A percentile compares a stretch with the other conserved stretches of the same genome.
phyloP scores from a whole-genome alignment of 2,888 invertebrate species.

The Eupsilia transversa region DNA sequence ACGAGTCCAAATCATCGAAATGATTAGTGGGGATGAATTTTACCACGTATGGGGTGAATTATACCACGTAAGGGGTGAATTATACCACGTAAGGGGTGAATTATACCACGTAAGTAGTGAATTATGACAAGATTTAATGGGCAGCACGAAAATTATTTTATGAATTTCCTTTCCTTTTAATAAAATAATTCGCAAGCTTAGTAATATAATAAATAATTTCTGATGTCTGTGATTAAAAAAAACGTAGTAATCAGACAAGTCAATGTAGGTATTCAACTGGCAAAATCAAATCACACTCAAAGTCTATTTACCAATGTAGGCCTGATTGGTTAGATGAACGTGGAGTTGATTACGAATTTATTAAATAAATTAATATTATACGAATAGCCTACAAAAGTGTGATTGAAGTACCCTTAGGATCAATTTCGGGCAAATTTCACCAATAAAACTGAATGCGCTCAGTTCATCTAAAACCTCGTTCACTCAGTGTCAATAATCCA shows the following conservation, averaged over 20 bases:
- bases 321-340: background rate
- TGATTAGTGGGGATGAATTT: too few species aligned
- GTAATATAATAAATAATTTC: too few species aligned
- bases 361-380: too few species aligned
- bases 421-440: background rate
- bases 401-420: too few species aligned
- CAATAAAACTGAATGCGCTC: background rate
- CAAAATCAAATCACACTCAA: background rate
- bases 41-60: too few species aligned
- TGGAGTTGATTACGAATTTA: background rate
- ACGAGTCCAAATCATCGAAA: background rate
- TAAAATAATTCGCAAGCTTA: too few species aligned
- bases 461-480: background rate
- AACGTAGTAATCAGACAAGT: background rate
- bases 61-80: too few species aligned
- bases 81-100: too few species aligned
- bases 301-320: too few species aligned
- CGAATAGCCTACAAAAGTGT: too few species aligned
- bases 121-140: background rate
- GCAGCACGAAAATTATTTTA: background rate
- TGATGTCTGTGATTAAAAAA: background rate
- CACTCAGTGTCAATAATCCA: background rate
- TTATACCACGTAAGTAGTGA: too few species aligned
- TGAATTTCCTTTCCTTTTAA: too few species aligned
- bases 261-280: background rate